phyloP scores from a whole-genome alignment of 2,113 vertebrate genomes.

The Platichthys flesus region DNA sequence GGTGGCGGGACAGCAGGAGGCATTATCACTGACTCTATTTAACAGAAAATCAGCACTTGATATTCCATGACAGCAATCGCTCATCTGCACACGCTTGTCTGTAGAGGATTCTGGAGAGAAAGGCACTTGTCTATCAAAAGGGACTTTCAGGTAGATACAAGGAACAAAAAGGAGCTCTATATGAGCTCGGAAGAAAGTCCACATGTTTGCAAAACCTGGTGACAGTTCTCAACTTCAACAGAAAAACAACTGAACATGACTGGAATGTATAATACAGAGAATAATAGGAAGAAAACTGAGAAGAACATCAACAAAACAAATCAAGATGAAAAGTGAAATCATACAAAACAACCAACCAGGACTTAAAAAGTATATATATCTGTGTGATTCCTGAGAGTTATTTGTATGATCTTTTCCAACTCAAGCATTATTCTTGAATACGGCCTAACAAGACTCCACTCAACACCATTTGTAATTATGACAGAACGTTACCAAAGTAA shows the following conservation, averaged over 20 bases:
- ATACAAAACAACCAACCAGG: not conserved
- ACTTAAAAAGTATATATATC: not conserved
- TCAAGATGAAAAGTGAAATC: no score
- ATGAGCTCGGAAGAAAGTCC: not conserved
- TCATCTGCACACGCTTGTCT: conserved; percentile 47
- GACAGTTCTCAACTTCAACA: not conserved
- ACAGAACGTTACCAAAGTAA: not conserved
- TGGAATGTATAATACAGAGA: not conserved
- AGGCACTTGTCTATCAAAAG: conserved; percentile 34
- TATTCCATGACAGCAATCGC: conserved; percentile 67
- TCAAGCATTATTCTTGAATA: not conserved
- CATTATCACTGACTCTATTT: conserved; percentile 76
- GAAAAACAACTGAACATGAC: not conserved
- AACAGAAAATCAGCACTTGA: conserved; percentile 73
- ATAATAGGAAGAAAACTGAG: not conserved
- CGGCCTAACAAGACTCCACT: not conserved
- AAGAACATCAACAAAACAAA: not conserved
- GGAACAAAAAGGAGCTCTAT: not conserved
- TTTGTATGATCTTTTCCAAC: not conserved
- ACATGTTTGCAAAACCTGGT: not conserved
- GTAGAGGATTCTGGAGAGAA: conserved; percentile 7
- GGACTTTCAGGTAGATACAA: conserved; percentile 29
- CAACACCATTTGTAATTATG: not conserved
- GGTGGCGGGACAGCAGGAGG: conserved; percentile 79
- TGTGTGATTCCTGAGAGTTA: not conserved